Base-by-base conservation (phyloP, 2,888 invertebrate species). In the Drosophila kambysellisi region DNA sequence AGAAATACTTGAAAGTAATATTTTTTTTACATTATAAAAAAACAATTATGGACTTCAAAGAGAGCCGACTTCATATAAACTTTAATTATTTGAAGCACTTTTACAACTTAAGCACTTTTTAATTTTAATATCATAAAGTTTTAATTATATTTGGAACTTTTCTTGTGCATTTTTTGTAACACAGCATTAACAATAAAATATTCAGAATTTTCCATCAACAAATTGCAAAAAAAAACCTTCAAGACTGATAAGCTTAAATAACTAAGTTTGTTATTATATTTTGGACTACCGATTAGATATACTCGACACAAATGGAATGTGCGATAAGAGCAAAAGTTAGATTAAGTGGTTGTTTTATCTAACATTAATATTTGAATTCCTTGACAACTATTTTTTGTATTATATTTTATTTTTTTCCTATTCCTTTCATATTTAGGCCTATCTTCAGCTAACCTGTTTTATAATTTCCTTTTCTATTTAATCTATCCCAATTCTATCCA, bases 231-330 rank as follows among this genome's bases (percentile, higher is more conserved):
- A 41, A 46, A 15, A 41, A 25, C 15, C 20, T 30, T 43, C n/a
- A 11, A 12, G n/a, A 17, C 50, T 50, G 74, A 73, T 58, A 72
- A 48, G 39, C 9, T 39, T 8, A 25, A 41, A 57, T 39, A 30
- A 41, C 52, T 39, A 30, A 65, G 50, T 39, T 33, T 15, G 9
- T 12, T 4, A 52, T 30, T 52, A 35, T 43, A 11, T 37, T 59
- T 52, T 11, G 25, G 57, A 8, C 43, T 9, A 17, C 43, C 41
- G 78, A 76, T 76, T 46, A 76, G 76, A 63, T 77, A 58, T n/a
- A 35, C 2, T n/a, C 3, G 15, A 50, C 37, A 35, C 43, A 32
- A 62, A 33, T 52, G 1, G 39, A 46, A 37, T 35, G 6, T 30
- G 0, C 29, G 76, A 75, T 65, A 75, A 65, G 17, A 41, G 12